These are phyloP conservation scores for Thalassaphorura encarpata DNA, from an alignment of 1,140 invertebrate species.

Conservation along the genomic window DNA sequence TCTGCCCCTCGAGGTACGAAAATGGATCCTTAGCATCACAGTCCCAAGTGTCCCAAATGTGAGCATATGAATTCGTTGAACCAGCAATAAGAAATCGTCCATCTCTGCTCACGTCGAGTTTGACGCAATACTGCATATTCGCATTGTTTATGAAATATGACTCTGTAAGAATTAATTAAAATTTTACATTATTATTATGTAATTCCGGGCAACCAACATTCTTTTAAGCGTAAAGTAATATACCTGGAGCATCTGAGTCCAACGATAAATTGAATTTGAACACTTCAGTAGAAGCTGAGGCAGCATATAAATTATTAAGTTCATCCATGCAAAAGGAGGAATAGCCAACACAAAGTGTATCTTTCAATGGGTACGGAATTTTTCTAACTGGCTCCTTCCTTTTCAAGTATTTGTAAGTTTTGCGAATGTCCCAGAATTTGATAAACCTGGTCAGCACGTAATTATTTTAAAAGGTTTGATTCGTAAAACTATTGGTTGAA, in stretches of 20 bases:
- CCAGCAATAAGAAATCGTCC: background rate
- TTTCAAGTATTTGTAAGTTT: slow-evolving; percentile 7
- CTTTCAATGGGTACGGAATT: background rate
- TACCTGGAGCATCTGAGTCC: background rate
- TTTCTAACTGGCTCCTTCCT: background rate
- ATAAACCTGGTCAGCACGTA: background rate
- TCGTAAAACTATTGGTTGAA: background rate
- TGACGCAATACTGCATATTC: background rate
- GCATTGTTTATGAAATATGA: background rate
- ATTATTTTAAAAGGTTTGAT: background rate
- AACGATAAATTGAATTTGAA: background rate
- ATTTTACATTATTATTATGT: too few species aligned
- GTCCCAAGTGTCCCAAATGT: slow-evolving; percentile 8
- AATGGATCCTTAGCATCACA: background rate
- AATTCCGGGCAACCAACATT: too few species aligned
- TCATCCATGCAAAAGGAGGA: background rate
- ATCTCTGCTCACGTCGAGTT: background rate
- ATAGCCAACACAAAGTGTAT: background rate
- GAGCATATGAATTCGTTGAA: background rate
- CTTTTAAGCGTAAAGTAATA: too few species aligned
- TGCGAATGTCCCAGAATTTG: slow-evolving; percentile 10
- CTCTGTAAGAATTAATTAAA: background rate
- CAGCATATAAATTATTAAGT: background rate
- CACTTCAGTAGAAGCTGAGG: background rate
- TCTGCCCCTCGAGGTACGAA: background rate